A percentile compares a stretch with the other conserved stretches of the same genome.
Evolutionary conservation across 1,140 invertebrate genomes (phyloP).

Genomic region (Drosophila bipectinata): DNA sequence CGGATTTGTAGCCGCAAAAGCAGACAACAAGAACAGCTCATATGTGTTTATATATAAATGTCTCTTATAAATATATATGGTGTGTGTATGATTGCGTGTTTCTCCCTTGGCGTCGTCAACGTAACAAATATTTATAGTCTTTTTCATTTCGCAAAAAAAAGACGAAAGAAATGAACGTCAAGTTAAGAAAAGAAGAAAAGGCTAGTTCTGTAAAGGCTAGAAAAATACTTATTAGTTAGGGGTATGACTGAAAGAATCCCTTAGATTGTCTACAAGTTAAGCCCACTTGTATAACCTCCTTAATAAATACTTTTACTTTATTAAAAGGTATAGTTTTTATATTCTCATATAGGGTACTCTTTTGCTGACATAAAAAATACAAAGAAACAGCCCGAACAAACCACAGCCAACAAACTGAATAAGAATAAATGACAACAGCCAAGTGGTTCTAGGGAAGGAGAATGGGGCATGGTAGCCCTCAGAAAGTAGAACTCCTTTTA

Average conservation of each 20-base stretch:
- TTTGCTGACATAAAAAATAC: neutral
- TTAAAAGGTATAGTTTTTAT: neutral
- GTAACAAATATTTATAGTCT: slow-evolving; percentile 81
- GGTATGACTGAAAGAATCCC: neutral
- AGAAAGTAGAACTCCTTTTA: slow-evolving; percentile 45
- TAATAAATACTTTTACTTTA: neutral
- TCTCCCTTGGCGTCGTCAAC: slow-evolving; percentile 55
- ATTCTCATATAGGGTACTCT: slow-evolving; percentile 13
- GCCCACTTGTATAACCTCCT: no score
- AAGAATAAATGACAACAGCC: slow-evolving; percentile 72
- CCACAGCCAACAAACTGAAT: slow-evolving; percentile 57
- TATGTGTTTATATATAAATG: slow-evolving; percentile 29
- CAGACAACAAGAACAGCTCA: slow-evolving; percentile 63
- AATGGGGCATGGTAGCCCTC: neutral
- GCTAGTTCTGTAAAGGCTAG: neutral
- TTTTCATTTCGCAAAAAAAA: slow-evolving; percentile 59
- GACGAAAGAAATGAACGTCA: slow-evolving; percentile 25
- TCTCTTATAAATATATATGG: slow-evolving; percentile 30
- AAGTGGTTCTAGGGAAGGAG: slow-evolving; percentile 47
- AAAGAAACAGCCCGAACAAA: slow-evolving; percentile 16
- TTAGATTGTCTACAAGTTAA: neutral
- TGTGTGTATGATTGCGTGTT: slow-evolving; percentile 26
- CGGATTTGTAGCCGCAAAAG: slow-evolving; percentile 74
- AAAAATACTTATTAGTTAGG: neutral
- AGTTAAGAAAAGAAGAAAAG: slow-evolving; percentile 19